A percentile compares a stretch with the other conserved stretches of the same genome.
phyloP scores from a whole-genome alignment of 2,113 vertebrate genomes.

The Planiliza haematocheilus region DNA sequence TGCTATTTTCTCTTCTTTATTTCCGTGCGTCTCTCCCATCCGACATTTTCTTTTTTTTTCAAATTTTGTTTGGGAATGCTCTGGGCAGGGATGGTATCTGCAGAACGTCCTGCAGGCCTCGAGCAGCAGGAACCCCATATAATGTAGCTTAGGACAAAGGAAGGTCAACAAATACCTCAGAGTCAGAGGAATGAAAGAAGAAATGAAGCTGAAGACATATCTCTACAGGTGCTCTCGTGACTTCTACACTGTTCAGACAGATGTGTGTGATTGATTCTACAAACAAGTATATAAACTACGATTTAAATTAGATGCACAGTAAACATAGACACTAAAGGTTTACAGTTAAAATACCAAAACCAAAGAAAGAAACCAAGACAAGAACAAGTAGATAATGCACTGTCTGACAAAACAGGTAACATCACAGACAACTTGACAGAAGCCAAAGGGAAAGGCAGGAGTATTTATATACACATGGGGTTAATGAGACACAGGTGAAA shows the following conservation, averaged over 20 bases:
- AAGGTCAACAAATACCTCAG: conserved; percentile 9
- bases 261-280: too few species aligned
- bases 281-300: too few species aligned
- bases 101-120: conserved; percentile 35
- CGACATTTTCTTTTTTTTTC: neutral
- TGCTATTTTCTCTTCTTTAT: conserved; percentile 15
- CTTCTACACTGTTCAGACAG: neutral
- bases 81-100: conserved; percentile 28
- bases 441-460: too few species aligned
- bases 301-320: too few species aligned
- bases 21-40: neutral
- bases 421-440: too few species aligned
- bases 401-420: too few species aligned
- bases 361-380: too few species aligned
- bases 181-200: conserved; percentile 6
- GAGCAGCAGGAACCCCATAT: neutral
- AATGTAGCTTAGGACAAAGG: neutral
- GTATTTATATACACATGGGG: too few species aligned
- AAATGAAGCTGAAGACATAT: neutral
- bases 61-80: conserved; percentile 17
- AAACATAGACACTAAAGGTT: too few species aligned
- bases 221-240: conserved; percentile 1
- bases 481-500: too few species aligned
- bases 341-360: too few species aligned
- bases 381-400: too few species aligned